Evolutionary conservation across 2,888 invertebrate genomes (phyloP).

Genomic region (Dasysyrphus albostriatus): DNA sequence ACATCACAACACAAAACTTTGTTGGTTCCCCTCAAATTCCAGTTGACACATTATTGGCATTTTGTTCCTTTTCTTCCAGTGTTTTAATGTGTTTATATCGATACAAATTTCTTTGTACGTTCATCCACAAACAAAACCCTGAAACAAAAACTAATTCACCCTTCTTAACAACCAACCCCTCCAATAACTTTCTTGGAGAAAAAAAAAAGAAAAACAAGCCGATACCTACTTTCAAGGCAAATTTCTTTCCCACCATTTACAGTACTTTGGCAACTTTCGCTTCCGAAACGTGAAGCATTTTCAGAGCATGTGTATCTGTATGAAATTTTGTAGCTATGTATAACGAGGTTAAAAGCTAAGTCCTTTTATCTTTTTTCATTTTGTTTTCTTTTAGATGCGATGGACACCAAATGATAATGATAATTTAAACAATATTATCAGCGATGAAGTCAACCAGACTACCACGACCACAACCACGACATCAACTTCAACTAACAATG

Average conservation of each 20-base stretch:
- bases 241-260: neutral
- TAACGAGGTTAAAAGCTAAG: neutral
- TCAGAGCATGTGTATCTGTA: constrained; percentile 16
- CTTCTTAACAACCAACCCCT: neutral
- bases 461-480: constrained; percentile 57
- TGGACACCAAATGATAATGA: constrained; percentile 67
- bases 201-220: neutral
- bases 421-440: constrained; percentile 69
- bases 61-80: neutral
- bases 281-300: neutral
- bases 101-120: neutral
- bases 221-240: neutral
- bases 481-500: constrained; percentile 61
- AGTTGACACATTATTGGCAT: neutral
- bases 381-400: constrained; percentile 30
- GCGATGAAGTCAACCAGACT: constrained; percentile 65
- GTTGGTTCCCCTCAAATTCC: no score
- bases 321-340: neutral
- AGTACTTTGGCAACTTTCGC: neutral
- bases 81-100: neutral
- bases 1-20: no score
- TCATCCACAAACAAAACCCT: neutral
- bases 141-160: constrained; percentile 1
- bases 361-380: neutral
- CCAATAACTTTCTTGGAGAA: neutral